phyloP scores from a whole-genome alignment of 2,797 vertebrate genomes.

The Chromis chromis region DNA sequence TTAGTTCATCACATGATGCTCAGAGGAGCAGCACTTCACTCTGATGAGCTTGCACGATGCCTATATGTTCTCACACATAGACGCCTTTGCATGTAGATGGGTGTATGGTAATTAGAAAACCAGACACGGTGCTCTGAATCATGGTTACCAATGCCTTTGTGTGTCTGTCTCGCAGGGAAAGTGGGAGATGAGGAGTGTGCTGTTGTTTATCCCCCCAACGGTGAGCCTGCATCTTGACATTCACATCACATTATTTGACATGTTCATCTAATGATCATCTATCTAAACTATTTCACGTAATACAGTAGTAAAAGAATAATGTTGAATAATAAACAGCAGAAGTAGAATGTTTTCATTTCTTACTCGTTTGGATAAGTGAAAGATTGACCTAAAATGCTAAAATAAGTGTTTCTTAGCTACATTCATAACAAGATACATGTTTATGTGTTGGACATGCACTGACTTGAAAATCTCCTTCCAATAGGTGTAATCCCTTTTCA shows the following conservation, averaged over 20 bases:
- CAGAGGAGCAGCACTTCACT: slow-evolving; percentile 1
- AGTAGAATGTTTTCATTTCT: no score
- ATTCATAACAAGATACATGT: not conserved
- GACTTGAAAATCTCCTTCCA: slow-evolving; percentile 29
- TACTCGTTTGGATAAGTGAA: no score
- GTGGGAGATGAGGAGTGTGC: slow-evolving; percentile 89
- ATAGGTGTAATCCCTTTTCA: slow-evolving; percentile 98
- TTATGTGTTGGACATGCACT: not conserved
- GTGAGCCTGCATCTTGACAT: slow-evolving; percentile 81
- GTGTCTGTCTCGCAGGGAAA: slow-evolving; percentile 85
- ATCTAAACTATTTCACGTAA: no score
- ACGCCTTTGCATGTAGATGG: not conserved
- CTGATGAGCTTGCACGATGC: not conserved
- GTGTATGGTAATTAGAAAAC: not conserved
- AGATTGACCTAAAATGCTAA: no score
- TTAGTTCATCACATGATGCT: not conserved
- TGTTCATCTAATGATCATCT: not conserved
- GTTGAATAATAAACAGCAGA: not conserved
- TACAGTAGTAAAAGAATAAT: no score
- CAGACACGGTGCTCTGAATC: not conserved
- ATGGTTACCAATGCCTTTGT: not conserved
- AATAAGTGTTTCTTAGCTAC: not conserved
- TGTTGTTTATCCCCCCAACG: slow-evolving; percentile 96
- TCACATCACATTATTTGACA: not conserved
- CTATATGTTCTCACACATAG: not conserved